phyloP scores from a whole-genome alignment of 2,888 invertebrate genomes.

The Stomorhina lunata region DNA sequence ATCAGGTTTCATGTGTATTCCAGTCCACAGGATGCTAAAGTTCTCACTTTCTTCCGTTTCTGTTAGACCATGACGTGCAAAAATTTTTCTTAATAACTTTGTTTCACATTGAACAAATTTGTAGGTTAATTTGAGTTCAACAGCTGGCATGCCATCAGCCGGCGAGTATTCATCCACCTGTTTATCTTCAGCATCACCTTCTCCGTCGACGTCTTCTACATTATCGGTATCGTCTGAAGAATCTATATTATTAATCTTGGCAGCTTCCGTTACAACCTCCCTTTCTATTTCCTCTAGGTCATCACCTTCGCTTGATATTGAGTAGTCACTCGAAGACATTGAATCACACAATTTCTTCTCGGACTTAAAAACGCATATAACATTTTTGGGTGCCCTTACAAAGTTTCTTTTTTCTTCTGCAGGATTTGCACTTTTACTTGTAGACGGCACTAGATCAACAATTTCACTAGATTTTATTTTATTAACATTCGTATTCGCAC shows the following conservation, averaged over 20 bases:
- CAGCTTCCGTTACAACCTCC: background rate
- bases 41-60: slow-evolving; percentile 86
- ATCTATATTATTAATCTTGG: background rate
- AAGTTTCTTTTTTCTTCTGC: background rate
- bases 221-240: slow-evolving; percentile 37
- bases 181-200: slow-evolving; percentile 59
- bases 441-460: slow-evolving; percentile 28
- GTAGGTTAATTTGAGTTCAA: slow-evolving; percentile 87
- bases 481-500: background rate
- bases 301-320: slow-evolving; percentile 77
- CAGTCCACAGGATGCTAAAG: slow-evolving; percentile 95
- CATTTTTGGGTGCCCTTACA: slow-evolving; percentile 17
- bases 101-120: slow-evolving; percentile 91
- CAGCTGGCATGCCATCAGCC: slow-evolving; percentile 83
- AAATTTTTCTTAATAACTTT: slow-evolving; percentile 86
- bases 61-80: slow-evolving; percentile 88
- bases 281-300: slow-evolving; percentile 72
- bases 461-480: background rate
- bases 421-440: slow-evolving; percentile 4
- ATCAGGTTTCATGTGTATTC: slow-evolving; percentile 94
- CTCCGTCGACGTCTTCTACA: slow-evolving; percentile 68
- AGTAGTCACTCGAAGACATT: slow-evolving; percentile 77
- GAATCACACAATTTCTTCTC: slow-evolving; percentile 68
- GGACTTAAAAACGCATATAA: slow-evolving; percentile 6
- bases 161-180: slow-evolving; percentile 67